Conservation (phyloP, 2,797 vertebrate species). For the Peromyscus attwateri region DNA sequence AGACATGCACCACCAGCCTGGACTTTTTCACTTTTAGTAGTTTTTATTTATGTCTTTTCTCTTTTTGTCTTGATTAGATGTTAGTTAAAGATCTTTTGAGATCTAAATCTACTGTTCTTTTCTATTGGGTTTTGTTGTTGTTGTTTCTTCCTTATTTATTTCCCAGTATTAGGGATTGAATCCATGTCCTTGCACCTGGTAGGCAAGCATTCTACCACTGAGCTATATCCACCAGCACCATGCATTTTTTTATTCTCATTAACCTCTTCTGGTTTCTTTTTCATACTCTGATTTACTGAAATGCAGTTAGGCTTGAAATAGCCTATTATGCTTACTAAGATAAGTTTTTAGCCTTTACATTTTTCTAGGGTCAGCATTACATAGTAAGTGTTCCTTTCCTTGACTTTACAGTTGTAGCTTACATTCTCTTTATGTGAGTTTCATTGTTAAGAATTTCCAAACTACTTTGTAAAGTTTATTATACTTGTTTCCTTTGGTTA, state of each 20-base stretch:
- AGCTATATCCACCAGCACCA: no score
- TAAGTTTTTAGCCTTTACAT: neutral
- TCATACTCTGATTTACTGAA: neutral
- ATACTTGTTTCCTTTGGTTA: neutral
- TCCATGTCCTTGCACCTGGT: neutral
- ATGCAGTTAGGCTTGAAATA: neutral
- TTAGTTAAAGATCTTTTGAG: neutral
- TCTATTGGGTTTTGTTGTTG: neutral
- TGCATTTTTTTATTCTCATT: neutral
- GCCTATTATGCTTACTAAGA: neutral
- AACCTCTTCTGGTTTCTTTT: neutral
- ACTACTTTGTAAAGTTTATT: neutral
- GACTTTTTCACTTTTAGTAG: neutral
- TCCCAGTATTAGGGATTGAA: neutral
- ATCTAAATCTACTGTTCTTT: neutral
- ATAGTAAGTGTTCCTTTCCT: neutral
- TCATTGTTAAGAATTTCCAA: neutral
- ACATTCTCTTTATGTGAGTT: neutral
- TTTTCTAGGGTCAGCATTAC: neutral
- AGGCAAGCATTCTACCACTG: neutral
- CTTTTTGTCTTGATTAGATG: neutral
- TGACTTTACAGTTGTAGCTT: neutral
- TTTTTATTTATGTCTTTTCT: neutral
- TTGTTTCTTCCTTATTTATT: neutral
- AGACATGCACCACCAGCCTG: neutral